Conservation (phyloP, 2,113 vertebrate genomes). For the Burhinus oedicnemus region DNA sequence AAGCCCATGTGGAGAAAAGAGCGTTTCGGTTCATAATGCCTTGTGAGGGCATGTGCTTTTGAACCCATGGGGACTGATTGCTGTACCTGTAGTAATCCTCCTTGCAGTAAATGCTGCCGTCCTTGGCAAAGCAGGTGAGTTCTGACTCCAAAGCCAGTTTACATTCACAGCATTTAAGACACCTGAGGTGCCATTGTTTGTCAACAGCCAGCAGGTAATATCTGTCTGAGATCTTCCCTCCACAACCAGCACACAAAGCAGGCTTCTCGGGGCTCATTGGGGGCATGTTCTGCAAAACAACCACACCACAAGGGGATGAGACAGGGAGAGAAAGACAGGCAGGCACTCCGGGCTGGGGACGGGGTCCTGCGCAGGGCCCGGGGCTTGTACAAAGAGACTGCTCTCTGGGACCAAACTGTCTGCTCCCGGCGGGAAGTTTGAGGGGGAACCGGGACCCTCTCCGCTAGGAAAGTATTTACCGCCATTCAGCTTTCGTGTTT, state of each 20-base stretch:
- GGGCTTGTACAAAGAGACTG: neutral
- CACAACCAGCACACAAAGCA: conserved; percentile 96
- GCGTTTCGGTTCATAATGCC: neutral
- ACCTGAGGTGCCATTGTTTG: conserved; percentile 98
- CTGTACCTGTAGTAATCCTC: conserved; percentile 99
- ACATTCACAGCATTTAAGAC: conserved; percentile 99
- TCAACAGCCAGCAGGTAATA: conserved; percentile 99
- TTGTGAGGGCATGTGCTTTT: neutral
- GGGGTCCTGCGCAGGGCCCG: neutral
- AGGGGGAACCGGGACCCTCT: neutral
- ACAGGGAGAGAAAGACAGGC: neutral
- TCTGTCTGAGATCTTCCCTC: conserved; percentile 97
- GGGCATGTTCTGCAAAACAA: conserved; percentile 89
- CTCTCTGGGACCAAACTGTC: neutral
- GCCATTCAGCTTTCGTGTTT: neutral
- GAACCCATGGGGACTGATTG: neutral
- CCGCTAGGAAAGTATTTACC: neutral
- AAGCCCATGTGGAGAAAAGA: conserved; percentile 1
- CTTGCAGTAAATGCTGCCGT: conserved; percentile 99
- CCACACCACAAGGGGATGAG: conserved; percentile 33
- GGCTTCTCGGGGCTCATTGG: conserved; percentile 97
- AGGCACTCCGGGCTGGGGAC: neutral
- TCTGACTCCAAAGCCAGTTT: conserved; percentile 97
- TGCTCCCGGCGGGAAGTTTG: neutral
- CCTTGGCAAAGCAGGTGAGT: conserved; percentile 99